Conservation (phyloP, 2,113 vertebrate species). For the Acinonyx jubatus region DNA sequence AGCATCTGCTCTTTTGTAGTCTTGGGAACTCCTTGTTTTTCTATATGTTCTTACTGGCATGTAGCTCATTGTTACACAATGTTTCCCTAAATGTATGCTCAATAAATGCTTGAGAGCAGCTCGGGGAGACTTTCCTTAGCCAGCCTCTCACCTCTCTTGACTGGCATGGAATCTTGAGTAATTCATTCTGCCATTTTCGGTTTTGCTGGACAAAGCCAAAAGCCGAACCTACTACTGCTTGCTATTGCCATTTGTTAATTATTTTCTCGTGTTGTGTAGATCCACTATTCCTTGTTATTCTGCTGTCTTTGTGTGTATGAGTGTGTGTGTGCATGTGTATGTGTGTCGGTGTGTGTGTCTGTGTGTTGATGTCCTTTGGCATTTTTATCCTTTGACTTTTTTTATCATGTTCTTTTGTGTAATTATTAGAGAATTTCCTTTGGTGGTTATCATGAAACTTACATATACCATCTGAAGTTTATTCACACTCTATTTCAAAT, state of each 20-base stretch:
- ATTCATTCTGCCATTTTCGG: too few relatives aligned
- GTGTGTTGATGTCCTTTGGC: background rate
- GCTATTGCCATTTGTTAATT: background rate
- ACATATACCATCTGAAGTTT: background rate
- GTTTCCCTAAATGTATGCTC: too few relatives aligned
- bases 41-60: too few relatives aligned
- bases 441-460: background rate
- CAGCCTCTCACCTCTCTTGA: too few relatives aligned
- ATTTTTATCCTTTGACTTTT: background rate
- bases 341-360: background rate
- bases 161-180: too few relatives aligned
- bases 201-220: too few relatives aligned
- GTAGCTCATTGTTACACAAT: too few relatives aligned
- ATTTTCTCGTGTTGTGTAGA: background rate
- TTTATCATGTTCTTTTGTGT: background rate
- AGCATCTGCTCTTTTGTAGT: too few relatives aligned
- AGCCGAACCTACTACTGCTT: background rate
- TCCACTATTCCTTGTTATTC: background rate
- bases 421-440: background rate
- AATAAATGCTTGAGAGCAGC: too few relatives aligned
- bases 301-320: background rate
- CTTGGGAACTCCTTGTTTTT: too few relatives aligned
- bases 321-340: background rate
- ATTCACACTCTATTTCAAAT: background rate
- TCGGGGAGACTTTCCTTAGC: too few relatives aligned